These are phyloP conservation scores for Limonius californicus DNA, from an alignment of 1,140 invertebrate genomes.

Conservation along the genomic window DNA sequence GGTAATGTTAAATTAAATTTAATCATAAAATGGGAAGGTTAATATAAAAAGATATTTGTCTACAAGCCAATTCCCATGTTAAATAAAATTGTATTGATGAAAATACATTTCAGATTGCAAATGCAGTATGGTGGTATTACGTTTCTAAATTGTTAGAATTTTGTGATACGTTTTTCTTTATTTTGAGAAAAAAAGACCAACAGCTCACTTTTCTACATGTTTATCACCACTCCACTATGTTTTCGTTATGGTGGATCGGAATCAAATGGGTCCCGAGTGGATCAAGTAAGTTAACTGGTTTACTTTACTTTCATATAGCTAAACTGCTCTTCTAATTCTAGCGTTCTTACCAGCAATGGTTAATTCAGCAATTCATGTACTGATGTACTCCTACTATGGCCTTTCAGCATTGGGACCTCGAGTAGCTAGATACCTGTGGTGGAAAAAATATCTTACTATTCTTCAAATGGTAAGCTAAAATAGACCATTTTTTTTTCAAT, in stretches of 20 bases:
- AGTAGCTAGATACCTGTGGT: slow-evolving; percentile 81
- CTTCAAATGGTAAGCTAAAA: slow-evolving; percentile 69
- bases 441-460: slow-evolving; percentile 91
- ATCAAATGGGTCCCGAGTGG: slow-evolving; percentile 96
- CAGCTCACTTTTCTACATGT: slow-evolving; percentile 88
- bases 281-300: slow-evolving; percentile 82
- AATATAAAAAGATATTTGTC: neutral
- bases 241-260: slow-evolving; percentile 91
- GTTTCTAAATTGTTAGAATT: slow-evolving; percentile 93
- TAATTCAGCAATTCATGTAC: slow-evolving; percentile 86
- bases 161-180: slow-evolving; percentile 89
- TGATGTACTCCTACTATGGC: slow-evolving; percentile 93
- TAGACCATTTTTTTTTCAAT: no score
- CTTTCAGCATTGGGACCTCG: slow-evolving; percentile 76
- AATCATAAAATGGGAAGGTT: neutral
- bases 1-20: neutral
- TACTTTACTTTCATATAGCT: no score
- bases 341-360: slow-evolving; percentile 84
- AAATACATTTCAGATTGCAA: slow-evolving; percentile 67
- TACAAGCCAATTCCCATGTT: slow-evolving; percentile 1
- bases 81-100: slow-evolving; percentile 1
- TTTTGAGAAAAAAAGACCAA: slow-evolving; percentile 80
- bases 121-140: slow-evolving; percentile 96
- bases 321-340: no score
- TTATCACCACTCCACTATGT: slow-evolving; percentile 92